Conservation (phyloP, 2,113 vertebrate genomes). For the Aegotheles bennettii region DNA sequence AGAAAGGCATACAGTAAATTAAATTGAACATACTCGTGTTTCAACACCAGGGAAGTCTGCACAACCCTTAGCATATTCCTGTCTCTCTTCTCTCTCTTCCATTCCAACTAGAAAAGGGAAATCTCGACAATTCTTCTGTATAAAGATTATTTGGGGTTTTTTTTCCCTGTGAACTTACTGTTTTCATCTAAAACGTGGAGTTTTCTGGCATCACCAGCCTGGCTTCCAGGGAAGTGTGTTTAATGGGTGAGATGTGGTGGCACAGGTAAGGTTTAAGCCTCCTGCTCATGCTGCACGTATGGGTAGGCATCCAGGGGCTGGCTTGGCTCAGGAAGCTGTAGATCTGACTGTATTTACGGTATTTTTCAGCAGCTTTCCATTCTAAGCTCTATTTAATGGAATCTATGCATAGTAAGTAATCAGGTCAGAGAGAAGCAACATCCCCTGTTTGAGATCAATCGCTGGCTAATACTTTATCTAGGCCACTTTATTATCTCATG, state of each 20-base stretch:
- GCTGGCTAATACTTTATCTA: constrained; percentile 83
- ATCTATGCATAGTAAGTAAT: constrained; percentile 83
- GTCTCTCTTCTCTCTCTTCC: background rate
- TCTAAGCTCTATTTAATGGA: constrained; percentile 86
- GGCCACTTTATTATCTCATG: constrained; percentile 89
- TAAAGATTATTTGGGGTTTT: background rate
- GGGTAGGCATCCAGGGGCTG: background rate
- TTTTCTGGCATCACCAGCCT: background rate
- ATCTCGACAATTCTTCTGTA: background rate
- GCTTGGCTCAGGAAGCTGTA: background rate
- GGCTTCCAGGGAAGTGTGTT: background rate
- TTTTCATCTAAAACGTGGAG: rapidly evolving
- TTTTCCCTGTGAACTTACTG: rapidly evolving
- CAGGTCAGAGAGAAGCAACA: constrained; percentile 76
- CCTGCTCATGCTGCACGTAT: rapidly evolving
- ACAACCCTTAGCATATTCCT: background rate
- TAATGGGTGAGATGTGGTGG: rapidly evolving
- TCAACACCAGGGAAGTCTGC: background rate
- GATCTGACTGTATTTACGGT: constrained; percentile 57
- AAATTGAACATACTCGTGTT: background rate
- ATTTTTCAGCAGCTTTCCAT: constrained; percentile 66
- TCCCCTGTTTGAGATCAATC: constrained; percentile 84
- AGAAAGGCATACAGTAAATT: background rate
- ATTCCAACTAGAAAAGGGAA: background rate
- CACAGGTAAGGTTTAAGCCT: background rate